Evolutionary conservation across 2,113 vertebrate species (phyloP).

Genomic region (Mixornis gularis): DNA sequence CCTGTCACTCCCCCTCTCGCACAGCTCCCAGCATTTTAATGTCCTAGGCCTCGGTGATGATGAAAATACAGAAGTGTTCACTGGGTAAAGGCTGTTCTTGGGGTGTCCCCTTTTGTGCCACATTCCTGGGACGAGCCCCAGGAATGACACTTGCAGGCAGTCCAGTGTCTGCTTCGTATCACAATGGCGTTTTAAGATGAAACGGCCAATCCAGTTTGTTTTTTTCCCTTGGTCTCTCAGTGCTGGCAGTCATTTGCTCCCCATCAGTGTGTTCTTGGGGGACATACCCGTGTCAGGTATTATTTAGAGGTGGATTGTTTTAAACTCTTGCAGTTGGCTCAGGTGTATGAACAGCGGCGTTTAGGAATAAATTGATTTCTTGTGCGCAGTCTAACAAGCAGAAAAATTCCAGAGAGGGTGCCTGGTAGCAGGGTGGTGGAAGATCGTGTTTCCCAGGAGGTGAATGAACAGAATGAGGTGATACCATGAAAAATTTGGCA

Average conservation of each 20-base stretch:
- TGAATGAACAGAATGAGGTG: neutral
- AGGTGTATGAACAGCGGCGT: neutral
- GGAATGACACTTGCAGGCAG: neutral
- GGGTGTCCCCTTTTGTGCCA: neutral
- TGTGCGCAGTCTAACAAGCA: neutral
- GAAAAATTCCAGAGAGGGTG: neutral
- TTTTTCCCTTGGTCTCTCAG: neutral
- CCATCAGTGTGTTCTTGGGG: neutral
- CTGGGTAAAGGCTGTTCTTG: neutral
- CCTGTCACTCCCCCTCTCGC: neutral
- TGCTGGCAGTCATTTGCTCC: neutral
- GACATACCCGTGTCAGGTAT: neutral
- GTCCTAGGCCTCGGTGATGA: neutral
- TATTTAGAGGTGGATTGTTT: neutral
- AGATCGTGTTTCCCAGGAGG: neutral
- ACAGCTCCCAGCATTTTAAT: neutral
- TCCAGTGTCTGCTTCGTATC: neutral
- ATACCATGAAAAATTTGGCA: neutral
- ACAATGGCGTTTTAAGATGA: accelerated
- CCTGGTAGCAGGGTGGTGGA: neutral
- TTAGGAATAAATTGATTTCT: neutral
- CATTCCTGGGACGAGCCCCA: accelerated
- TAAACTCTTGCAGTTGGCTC: neutral
- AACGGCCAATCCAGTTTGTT: neutral
- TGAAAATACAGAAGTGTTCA: neutral